These are phyloP conservation scores for Euphonia xanthogaster DNA, from an alignment of 2,797 vertebrate genomes.

Conservation along the genomic window DNA sequence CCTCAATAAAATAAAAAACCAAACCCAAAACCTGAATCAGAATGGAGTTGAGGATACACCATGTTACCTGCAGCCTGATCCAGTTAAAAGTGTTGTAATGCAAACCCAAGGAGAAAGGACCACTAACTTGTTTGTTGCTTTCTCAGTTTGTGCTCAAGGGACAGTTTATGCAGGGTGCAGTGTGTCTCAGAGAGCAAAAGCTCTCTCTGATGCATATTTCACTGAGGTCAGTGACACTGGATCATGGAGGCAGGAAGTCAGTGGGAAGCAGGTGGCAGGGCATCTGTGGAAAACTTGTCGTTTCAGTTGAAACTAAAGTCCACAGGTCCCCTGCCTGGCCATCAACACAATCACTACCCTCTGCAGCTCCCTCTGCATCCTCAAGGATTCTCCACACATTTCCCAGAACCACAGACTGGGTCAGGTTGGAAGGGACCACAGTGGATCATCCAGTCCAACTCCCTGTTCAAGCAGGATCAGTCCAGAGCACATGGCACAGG, in stretches of 20 bases:
- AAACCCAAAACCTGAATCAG: background rate
- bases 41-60: background rate
- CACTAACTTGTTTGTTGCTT: background rate
- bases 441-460: rapidly evolving
- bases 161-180: background rate
- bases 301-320: background rate
- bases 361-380: background rate
- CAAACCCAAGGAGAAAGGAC: background rate
- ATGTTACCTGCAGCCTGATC: background rate
- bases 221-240: rapidly evolving
- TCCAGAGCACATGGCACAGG: background rate
- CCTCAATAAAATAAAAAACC: background rate
- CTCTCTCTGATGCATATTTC: background rate
- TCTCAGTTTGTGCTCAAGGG: background rate
- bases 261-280: background rate
- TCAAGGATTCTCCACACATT: background rate
- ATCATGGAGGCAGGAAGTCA: background rate
- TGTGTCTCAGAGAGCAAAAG: background rate
- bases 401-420: background rate
- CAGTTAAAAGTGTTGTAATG: background rate
- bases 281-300: background rate
- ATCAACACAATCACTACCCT: background rate
- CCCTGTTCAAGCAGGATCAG: background rate
- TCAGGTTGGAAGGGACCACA: background rate
- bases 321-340: background rate